A percentile compares a stretch with the other conserved stretches of the same genome.
These are phyloP conservation scores for Nomada flava DNA, from an alignment of 2,888 invertebrate genomes.

Conservation along the genomic window DNA sequence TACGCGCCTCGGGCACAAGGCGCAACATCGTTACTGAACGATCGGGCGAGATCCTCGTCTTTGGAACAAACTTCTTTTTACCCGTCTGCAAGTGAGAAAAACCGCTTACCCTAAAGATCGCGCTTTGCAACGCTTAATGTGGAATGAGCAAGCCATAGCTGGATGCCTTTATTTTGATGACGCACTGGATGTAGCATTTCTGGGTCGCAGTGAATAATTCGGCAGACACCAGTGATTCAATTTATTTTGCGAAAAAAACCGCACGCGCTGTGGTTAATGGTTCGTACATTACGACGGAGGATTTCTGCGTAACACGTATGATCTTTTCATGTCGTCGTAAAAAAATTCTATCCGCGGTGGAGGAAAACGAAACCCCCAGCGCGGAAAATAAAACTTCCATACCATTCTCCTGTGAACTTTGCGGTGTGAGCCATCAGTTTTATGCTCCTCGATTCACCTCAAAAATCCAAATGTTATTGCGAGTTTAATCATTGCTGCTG, in stretches of 20 bases:
- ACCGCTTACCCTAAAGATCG: not conserved
- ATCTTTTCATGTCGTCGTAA: not conserved
- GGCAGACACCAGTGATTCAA: not conserved
- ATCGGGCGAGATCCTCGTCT: conserved; percentile 4
- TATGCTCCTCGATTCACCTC: too few relatives aligned
- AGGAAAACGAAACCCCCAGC: not conserved
- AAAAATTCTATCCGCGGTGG: not conserved
- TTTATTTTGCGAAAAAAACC: not conserved
- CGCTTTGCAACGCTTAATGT: not conserved
- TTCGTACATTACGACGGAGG: not conserved
- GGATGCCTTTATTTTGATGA: not conserved
- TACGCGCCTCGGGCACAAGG: not conserved
- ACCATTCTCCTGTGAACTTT: not conserved
- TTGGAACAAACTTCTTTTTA: not conserved
- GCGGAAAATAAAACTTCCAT: not conserved
- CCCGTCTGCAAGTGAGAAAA: not conserved
- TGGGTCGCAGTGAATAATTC: conserved; percentile 24
- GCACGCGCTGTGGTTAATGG: not conserved
- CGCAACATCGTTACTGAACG: conserved; percentile 1
- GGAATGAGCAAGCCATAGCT: not conserved
- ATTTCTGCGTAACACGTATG: not conserved
- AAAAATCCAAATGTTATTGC: too few relatives aligned
- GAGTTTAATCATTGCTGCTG: too few relatives aligned
- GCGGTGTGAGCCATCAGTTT: not conserved
- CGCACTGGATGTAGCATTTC: not conserved